These are phyloP conservation scores for Coptodon rendalli DNA, from an alignment of 2,113 vertebrate species.

Conservation along the genomic window DNA sequence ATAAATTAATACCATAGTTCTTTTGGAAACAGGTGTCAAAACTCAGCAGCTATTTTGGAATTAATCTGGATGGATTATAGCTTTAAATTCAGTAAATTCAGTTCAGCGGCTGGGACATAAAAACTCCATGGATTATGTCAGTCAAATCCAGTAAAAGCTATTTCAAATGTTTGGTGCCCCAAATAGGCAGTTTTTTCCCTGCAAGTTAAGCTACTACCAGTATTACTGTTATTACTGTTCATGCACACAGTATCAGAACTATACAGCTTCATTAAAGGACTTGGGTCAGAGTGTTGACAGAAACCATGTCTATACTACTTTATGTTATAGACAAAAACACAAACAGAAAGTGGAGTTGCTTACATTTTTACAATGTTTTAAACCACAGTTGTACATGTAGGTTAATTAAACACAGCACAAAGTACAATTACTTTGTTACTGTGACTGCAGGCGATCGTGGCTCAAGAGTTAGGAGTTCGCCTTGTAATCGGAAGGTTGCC, in stretches of 20 bases:
- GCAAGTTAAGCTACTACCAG: not conserved
- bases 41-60: not conserved
- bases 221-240: not conserved
- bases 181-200: not conserved
- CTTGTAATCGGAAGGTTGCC: too few relatives aligned
- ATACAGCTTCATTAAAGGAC: not conserved
- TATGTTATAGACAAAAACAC: rapidly evolving
- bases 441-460: not conserved
- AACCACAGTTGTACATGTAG: rapidly evolving
- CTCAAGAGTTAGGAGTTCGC: too few relatives aligned
- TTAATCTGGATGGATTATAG: not conserved
- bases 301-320: not conserved
- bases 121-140: not conserved
- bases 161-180: not conserved
- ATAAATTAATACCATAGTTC: rapidly evolving
- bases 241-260: not conserved
- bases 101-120: not conserved
- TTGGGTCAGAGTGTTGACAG: rapidly evolving
- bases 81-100: not conserved
- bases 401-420: not conserved
- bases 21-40: not conserved
- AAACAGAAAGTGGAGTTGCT: rapidly evolving
- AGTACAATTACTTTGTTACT: not conserved
- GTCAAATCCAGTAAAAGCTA: not conserved
- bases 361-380: not conserved